Evolutionary conservation across 2,888 invertebrate species (phyloP), one percentile per base, ranked within the genome.

Genomic region (Drosophila lutescens): DNA sequence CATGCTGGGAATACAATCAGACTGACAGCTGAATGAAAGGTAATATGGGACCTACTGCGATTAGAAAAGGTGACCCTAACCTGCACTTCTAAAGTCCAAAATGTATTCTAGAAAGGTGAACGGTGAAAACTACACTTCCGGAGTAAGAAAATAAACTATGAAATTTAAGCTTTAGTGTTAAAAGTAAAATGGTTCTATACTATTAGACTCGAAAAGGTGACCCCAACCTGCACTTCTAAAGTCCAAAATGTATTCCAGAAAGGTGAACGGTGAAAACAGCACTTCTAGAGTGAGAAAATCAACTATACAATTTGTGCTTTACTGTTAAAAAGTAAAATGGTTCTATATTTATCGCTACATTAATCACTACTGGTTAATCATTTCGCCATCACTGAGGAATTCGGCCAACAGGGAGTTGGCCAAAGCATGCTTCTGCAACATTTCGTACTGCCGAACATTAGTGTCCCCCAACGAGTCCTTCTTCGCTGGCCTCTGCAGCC

Each of bases 401-500:
- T 26, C 4, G 12, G 20, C 46, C 46, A 59, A 13, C 10, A 20
- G 15, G 9, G 57, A 7, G 0, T 17, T n/a, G 2, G 38, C 36
- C 12, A 54, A 51, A 0, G 80, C 81, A 34, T 57, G 44, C 12
- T 60, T 60, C 46, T 78, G 79, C 7, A 78, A 23, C 0, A 12
- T 9, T 10, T 67, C 51, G 34, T 78, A 80, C 0, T 57, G 78
- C 12, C 50, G 26, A 1, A 44, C 10, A 8, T 20, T 20, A 20
- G 12, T 12, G 43, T 41, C 41, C 41, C 41, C 10, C 10, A 10
- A 5, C 34, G 34, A 17, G 41, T 41, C 17, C 41, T 15, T 17
- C 41, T 41, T 41, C 15, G 5, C 30, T 4, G 26, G 26, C 26
- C 26, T 26, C 23, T 23, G 23, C 23, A 23, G 3, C 23, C 23